These are phyloP conservation scores for Hoplostethus mediterraneus DNA, from an alignment of 2,797 vertebrate species.

Conservation along the genomic window DNA sequence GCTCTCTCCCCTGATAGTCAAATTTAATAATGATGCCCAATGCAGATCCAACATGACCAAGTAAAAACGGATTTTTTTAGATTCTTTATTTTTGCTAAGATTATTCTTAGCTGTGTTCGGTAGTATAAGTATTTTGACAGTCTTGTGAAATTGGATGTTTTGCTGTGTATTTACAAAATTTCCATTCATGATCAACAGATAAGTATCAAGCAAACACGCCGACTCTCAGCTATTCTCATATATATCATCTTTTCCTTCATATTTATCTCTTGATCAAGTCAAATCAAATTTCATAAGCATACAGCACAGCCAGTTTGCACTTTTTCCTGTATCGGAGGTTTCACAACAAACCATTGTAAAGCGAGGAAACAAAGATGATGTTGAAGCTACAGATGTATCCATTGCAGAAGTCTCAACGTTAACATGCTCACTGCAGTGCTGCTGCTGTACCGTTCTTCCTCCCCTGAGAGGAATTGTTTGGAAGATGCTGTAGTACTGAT, in stretches of 20 bases:
- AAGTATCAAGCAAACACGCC: neutral
- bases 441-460: neutral
- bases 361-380: neutral
- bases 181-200: slow-evolving; percentile 49
- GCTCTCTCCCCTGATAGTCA: neutral
- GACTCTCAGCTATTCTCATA: slow-evolving; percentile 10
- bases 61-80: too few species aligned
- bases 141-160: slow-evolving; percentile 35
- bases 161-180: slow-evolving; percentile 37
- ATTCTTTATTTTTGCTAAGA: too few species aligned
- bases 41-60: too few species aligned
- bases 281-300: neutral
- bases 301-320: neutral
- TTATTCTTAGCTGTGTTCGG: neutral
- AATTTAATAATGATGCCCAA: too few species aligned
- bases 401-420: neutral
- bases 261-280: neutral
- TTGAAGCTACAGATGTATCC: neutral
- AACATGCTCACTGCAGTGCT: neutral
- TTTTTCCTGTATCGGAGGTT: neutral
- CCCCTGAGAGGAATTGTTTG: neutral
- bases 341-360: slow-evolving; percentile 1
- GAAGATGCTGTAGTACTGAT: neutral
- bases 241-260: neutral
- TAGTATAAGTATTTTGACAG: neutral